Evolutionary conservation across 1,140 invertebrate species (phyloP).

Genomic region (Acromyrmex heyeri): DNA sequence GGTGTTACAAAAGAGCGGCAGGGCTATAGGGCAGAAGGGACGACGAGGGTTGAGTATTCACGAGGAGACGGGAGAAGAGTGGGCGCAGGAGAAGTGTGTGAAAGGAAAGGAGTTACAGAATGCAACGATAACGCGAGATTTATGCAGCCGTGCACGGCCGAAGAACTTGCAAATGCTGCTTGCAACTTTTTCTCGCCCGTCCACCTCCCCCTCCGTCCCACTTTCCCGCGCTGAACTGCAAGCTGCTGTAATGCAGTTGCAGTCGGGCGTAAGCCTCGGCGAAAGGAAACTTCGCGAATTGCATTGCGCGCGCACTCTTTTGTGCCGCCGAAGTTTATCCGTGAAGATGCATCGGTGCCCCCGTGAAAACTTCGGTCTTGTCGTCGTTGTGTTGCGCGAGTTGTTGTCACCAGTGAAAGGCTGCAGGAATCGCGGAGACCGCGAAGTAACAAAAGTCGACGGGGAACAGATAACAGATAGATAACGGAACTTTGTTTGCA

Average conservation of each 20-base stretch:
- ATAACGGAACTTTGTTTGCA: slow-evolving; percentile 33
- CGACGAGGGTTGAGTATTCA: background rate
- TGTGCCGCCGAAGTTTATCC: slow-evolving; percentile 56
- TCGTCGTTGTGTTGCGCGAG: background rate
- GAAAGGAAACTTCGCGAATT: slow-evolving; percentile 63
- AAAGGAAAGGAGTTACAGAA: slow-evolving; percentile 55
- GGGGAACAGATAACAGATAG: slow-evolving; percentile 14
- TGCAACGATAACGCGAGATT: slow-evolving; percentile 72
- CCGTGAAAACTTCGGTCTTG: slow-evolving; percentile 48
- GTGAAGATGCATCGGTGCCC: slow-evolving; percentile 47
- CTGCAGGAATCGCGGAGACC: slow-evolving; percentile 37
- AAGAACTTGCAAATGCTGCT: slow-evolving; percentile 70
- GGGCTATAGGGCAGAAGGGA: slow-evolving; percentile 21
- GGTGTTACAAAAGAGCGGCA: slow-evolving; percentile 41
- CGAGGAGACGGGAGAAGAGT: background rate
- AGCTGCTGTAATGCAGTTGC: slow-evolving; percentile 57
- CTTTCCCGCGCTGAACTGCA: background rate
- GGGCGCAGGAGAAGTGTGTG: background rate
- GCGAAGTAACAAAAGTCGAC: slow-evolving; percentile 34
- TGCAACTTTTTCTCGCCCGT: slow-evolving; percentile 54
- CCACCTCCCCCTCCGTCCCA: background rate
- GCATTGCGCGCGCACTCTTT: slow-evolving; percentile 53
- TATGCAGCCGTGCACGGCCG: slow-evolving; percentile 64
- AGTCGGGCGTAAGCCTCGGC: slow-evolving; percentile 54
- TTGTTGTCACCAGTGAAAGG: slow-evolving; percentile 28